Base-by-base conservation (phyloP, 2,888 invertebrate species). In the Diabrotica balteata region DNA sequence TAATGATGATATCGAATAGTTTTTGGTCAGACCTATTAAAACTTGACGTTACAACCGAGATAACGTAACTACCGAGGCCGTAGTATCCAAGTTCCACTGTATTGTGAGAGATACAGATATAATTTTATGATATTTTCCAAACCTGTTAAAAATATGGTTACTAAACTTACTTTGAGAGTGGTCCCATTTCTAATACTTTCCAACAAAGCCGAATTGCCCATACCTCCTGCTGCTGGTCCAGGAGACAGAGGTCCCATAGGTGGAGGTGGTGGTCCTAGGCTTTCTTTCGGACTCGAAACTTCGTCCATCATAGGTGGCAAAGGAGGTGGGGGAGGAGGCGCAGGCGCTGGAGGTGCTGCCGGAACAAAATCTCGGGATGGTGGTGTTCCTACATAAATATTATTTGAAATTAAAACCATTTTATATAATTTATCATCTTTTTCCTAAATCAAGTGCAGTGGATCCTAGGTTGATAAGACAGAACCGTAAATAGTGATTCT, bases 101-200 rank as follows among this genome's bases (percentile, higher is more conserved):
- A 17, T 17, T 17, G 17, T 17, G 17, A 17, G 17, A 17, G 17
- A 17, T 17, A 17, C 17, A 17, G 2, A 17, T 1, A 17, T 17
- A 17, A 1, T 17, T 17, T 17, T 17, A 17, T n/a, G n/a, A n/a
- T 17, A 17, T 17, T 17, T 17, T 17, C 17, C 17, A 17, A 1
- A 2, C 17, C 17, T 2, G 32, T 32, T 32, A 32, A 32, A 32
- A 4, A 32, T 32, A 32, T 32, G 5, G 32, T 32, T 32, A 32
- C 32, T 32, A 32, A 32, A 62, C 66, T 72, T 67, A 93, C 94
- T 88, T 90, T 93, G 58, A 96, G 86, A 10, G 87, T 86, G 63
- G 90, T 90, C 73, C 90, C 90, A 58, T 94, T 95, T 75, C 94
- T 88, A 78, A 97, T 97, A 79, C 94, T 93, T 77, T 94, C 92